Evolutionary conservation across 2,113 vertebrate genomes (phyloP).

Genomic region (Seriola quinqueradiata): DNA sequence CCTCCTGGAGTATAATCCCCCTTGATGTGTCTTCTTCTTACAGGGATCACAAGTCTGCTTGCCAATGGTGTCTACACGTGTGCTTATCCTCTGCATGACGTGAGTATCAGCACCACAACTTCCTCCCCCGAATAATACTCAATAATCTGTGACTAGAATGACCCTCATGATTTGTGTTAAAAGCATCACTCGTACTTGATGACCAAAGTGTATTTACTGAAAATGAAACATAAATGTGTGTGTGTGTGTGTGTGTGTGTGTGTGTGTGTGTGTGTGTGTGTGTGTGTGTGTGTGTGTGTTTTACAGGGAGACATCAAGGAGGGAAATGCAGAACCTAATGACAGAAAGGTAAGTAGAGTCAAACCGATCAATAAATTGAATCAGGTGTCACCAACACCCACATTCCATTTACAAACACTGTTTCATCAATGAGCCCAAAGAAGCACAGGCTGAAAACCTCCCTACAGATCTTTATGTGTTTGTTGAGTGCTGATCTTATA

Average conservation of each 20-base stretch:
- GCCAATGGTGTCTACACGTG: conserved; percentile 92
- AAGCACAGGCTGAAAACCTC: no score
- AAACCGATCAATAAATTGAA: neutral
- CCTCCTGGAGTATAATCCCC: neutral
- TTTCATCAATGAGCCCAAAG: neutral
- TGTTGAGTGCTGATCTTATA: no score
- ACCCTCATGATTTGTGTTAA: neutral
- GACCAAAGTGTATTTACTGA: neutral
- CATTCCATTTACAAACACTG: neutral
- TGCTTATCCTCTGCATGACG: conserved; percentile 94
- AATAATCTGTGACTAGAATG: neutral
- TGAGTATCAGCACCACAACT: conserved; percentile 82
- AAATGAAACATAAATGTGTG: neutral
- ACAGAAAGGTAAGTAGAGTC: conserved; percentile 91
- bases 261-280: neutral
- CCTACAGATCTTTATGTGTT: no score
- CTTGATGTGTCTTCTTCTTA: conserved; percentile 51
- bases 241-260: neutral
- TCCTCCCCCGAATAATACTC: no score
- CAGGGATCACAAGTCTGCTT: conserved; percentile 96
- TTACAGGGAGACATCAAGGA: conserved; percentile 92
- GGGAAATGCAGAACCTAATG: conserved; percentile 85
- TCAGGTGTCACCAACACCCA: neutral
- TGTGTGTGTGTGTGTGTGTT: conserved; percentile 49
- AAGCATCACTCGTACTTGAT: no score